Evolutionary conservation across 2,797 vertebrate genomes (phyloP).

Genomic region (Geotrypetes seraphini): DNA sequence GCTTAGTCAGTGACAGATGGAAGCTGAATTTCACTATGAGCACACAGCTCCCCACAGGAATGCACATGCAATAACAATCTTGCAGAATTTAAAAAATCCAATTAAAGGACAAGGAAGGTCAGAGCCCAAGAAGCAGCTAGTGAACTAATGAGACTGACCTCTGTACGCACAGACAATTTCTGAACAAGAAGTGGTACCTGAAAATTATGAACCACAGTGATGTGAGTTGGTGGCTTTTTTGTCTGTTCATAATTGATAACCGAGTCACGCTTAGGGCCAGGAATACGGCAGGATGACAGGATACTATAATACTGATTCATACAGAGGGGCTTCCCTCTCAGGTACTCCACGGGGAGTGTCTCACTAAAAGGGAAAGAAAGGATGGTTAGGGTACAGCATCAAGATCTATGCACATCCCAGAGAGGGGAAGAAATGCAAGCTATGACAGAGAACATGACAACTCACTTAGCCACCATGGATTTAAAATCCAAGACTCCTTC

Average conservation of each 20-base stretch:
- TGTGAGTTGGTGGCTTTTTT: constrained; percentile 67
- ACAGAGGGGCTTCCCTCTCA: constrained; percentile 82
- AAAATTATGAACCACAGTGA: constrained; percentile 94
- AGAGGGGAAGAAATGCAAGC: neutral
- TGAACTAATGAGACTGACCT: too few species aligned
- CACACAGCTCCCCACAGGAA: too few species aligned
- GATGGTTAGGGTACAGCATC: neutral
- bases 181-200: too few species aligned
- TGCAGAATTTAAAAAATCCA: too few species aligned
- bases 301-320: constrained; percentile 98
- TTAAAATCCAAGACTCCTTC: constrained; percentile 93
- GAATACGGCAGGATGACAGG: constrained; percentile 87
- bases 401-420: neutral
- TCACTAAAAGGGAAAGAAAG: constrained; percentile 49
- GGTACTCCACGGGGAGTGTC: constrained; percentile 76
- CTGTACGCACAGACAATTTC: too few species aligned
- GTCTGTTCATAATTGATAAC: constrained; percentile 66
- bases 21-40: too few species aligned
- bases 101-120: too few species aligned
- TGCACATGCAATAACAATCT: too few species aligned
- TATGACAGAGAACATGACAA: neutral
- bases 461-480: constrained; percentile 88
- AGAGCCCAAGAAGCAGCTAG: too few species aligned
- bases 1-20: too few species aligned
- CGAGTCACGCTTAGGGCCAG: constrained; percentile 78